phyloP scores from a whole-genome alignment of 2,888 invertebrate genomes.

The Acleris laterana region DNA sequence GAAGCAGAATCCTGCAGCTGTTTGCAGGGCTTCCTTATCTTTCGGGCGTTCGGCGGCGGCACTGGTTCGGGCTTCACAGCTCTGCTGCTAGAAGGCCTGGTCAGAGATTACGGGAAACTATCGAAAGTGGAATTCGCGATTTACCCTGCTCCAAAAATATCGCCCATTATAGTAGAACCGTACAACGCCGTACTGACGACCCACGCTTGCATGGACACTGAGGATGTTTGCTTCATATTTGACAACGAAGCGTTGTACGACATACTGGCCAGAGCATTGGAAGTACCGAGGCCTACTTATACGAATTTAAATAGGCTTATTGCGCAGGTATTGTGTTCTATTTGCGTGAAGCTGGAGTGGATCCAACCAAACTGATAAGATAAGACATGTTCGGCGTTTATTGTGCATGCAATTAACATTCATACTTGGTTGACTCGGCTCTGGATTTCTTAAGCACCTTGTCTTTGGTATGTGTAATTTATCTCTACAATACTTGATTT shows the following conservation, averaged over 20 bases:
- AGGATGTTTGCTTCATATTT: slow-evolving; percentile 89
- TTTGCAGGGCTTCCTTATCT: slow-evolving; percentile 86
- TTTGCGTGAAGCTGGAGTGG: background rate
- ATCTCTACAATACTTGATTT: slow-evolving; percentile 21
- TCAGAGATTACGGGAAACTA: slow-evolving; percentile 86
- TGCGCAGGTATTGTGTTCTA: slow-evolving; percentile 81
- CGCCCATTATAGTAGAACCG: slow-evolving; percentile 90
- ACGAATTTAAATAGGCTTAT: slow-evolving; percentile 93
- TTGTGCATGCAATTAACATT: too few species aligned
- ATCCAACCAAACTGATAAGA: background rate
- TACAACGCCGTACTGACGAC: slow-evolving; percentile 89
- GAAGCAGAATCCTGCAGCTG: slow-evolving; percentile 86
- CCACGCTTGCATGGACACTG: slow-evolving; percentile 87
- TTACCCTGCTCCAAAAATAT: slow-evolving; percentile 93
- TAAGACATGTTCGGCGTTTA: too few species aligned
- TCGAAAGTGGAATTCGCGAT: slow-evolving; percentile 88
- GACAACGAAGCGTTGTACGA: slow-evolving; percentile 91
- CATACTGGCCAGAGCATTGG: slow-evolving; percentile 89
- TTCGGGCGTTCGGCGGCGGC: slow-evolving; percentile 90
- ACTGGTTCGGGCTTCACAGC: slow-evolving; percentile 91
- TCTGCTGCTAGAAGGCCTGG: slow-evolving; percentile 86
- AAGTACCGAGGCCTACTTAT: slow-evolving; percentile 91
- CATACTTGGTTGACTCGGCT: background rate
- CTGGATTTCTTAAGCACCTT: background rate
- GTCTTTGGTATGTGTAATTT: background rate